phyloP scores from a whole-genome alignment of 2,797 vertebrate genomes.

The Arrhamphus sclerolepis region DNA sequence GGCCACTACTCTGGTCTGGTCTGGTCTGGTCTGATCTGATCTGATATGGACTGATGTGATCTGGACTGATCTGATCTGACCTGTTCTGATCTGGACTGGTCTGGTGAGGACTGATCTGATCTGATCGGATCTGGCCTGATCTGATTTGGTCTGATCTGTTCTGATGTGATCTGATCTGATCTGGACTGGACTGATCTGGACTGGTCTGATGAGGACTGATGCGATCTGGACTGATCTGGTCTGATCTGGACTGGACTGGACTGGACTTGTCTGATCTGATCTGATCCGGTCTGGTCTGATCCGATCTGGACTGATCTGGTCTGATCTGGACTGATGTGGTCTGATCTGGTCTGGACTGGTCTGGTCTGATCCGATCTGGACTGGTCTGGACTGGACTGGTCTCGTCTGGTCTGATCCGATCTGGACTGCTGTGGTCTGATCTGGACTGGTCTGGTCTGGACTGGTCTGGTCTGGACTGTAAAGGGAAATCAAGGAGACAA shows the following conservation, averaged over 20 bases:
- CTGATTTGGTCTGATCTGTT: too few relatives aligned
- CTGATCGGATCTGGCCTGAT: too few relatives aligned
- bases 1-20: slow-evolving; percentile 69
- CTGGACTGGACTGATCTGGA: too few relatives aligned
- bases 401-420: background rate
- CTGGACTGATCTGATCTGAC: too few relatives aligned
- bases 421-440: background rate
- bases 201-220: background rate
- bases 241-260: background rate
- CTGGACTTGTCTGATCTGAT: background rate
- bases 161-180: too few relatives aligned
- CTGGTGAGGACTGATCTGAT: too few relatives aligned
- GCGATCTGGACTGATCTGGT: background rate
- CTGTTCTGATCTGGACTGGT: too few relatives aligned
- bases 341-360: background rate
- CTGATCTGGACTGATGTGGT: background rate
- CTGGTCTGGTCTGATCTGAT: too few relatives aligned
- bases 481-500: slow-evolving; percentile 90
- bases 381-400: background rate
- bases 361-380: background rate
- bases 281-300: background rate
- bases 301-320: background rate
- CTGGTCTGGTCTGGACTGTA: slow-evolving; percentile 79
- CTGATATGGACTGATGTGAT: too few relatives aligned
- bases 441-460: background rate